Conservation (phyloP, 2,888 invertebrate genomes). For the Ormia ochracea region DNA sequence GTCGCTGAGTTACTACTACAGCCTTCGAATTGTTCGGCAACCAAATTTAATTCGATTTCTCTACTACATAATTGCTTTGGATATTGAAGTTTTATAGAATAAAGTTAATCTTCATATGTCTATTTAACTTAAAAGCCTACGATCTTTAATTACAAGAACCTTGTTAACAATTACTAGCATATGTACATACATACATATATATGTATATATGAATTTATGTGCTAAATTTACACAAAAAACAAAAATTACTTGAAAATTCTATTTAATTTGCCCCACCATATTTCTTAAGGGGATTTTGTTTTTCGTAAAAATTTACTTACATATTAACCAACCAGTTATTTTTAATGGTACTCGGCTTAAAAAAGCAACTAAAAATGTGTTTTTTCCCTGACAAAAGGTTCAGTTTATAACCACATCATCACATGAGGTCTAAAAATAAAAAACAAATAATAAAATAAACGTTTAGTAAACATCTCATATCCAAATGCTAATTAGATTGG, state of each 20-base stretch:
- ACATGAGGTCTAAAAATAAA: conserved; percentile 49
- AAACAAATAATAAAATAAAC: conserved; percentile 36
- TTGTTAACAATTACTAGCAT: no score
- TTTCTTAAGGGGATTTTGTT: not conserved
- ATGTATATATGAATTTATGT: not conserved
- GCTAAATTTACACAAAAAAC: not conserved
- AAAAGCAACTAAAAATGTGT: conserved; percentile 8
- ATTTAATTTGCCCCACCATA: not conserved
- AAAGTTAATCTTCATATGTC: no score
- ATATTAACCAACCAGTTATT: conserved; percentile 25
- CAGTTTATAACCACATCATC: not conserved
- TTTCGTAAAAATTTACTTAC: conserved; percentile 31
- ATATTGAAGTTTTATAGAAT: no score
- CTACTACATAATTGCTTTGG: no score
- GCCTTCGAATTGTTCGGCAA: no score
- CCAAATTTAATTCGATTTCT: no score
- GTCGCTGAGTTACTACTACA: no score
- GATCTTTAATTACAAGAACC: no score
- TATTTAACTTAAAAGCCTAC: no score
- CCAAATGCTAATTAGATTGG: conserved; percentile 52
- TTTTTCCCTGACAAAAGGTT: conserved; percentile 16
- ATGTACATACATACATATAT: no score
- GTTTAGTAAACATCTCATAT: conserved; percentile 42
- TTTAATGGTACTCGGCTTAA: conserved; percentile 24
- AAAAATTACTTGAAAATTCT: not conserved